phyloP scores from a whole-genome alignment of 2,888 invertebrate genomes.

The Trachelus troglodyta region DNA sequence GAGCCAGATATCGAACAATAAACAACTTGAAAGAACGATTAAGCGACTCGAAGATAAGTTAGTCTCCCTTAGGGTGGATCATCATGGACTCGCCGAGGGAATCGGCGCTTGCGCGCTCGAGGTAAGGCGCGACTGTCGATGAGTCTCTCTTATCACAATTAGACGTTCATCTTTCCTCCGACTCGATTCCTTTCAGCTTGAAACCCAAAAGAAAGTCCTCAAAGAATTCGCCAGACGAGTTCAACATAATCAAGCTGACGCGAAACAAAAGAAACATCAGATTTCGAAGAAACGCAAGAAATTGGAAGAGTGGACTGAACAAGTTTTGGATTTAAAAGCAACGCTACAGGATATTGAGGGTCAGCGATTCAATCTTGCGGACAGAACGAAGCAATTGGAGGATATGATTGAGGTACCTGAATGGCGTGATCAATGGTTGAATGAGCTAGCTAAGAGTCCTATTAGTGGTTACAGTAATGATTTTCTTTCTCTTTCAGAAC shows the following conservation, averaged over 20 bases:
- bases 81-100: conserved; percentile 55
- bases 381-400: conserved; percentile 72
- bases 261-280: conserved; percentile 31
- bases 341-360: conserved; percentile 69
- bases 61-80: conserved; percentile 57
- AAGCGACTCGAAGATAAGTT: conserved; percentile 63
- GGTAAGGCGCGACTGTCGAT: conserved; percentile 48
- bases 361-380: conserved; percentile 70
- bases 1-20: conserved; percentile 72
- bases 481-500: conserved; percentile 37
- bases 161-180: background rate
- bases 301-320: conserved; percentile 38
- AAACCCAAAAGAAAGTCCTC: conserved; percentile 31
- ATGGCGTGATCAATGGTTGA: too few species aligned
- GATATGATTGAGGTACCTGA: conserved; percentile 69
- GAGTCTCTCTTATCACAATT: background rate
- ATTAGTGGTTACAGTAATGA: background rate
- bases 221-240: conserved; percentile 45
- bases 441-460: too few species aligned
- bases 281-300: conserved; percentile 33
- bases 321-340: conserved; percentile 67
- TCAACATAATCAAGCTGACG: conserved; percentile 33
- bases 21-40: conserved; percentile 66
- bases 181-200: conserved; percentile 29
- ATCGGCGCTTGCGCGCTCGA: conserved; percentile 65